Conservation (phyloP, 1,140 invertebrate genomes). For the Bombus confusus region DNA sequence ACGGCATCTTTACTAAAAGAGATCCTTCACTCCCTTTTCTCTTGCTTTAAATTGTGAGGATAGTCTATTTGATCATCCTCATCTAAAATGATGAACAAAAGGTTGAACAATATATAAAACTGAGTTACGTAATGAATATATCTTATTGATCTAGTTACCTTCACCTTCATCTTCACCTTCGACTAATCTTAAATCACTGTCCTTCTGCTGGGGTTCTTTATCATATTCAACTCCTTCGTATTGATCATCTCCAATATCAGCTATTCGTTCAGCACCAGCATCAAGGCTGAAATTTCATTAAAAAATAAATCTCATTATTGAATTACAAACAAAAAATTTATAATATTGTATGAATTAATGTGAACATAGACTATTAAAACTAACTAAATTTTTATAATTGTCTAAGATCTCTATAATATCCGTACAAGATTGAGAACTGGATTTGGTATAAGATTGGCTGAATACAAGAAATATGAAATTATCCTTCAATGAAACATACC, state of each 20-base stretch:
- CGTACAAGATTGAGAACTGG: too few species aligned
- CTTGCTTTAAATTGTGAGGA: conserved; percentile 73
- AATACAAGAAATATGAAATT: too few species aligned
- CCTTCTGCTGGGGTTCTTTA: conserved; percentile 76
- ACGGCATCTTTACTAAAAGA: background rate
- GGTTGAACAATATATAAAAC: background rate
- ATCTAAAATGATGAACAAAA: conserved; percentile 66
- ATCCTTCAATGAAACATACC: conserved; percentile 43
- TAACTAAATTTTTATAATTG: too few species aligned
- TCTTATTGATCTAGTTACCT: conserved; percentile 64
- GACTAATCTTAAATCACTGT: conserved; percentile 73
- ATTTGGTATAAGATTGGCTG: too few species aligned
- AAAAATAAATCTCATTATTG: conserved; percentile 5
- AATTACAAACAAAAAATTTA: too few species aligned
- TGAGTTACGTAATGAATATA: background rate
- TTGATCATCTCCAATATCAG: conserved; percentile 75
- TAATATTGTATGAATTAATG: too few species aligned
- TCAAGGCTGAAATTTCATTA: conserved; percentile 70
- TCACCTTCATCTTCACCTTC: conserved; percentile 79
- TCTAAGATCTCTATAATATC: too few species aligned
- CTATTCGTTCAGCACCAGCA: conserved; percentile 65
- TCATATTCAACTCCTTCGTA: conserved; percentile 78
- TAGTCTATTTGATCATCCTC: conserved; percentile 76
- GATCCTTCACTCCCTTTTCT: conserved; percentile 67
- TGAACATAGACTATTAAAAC: too few species aligned